Conservation (phyloP, 53 echinoderm and acorn worm genomes). For the Holothuria leucospilota region DNA sequence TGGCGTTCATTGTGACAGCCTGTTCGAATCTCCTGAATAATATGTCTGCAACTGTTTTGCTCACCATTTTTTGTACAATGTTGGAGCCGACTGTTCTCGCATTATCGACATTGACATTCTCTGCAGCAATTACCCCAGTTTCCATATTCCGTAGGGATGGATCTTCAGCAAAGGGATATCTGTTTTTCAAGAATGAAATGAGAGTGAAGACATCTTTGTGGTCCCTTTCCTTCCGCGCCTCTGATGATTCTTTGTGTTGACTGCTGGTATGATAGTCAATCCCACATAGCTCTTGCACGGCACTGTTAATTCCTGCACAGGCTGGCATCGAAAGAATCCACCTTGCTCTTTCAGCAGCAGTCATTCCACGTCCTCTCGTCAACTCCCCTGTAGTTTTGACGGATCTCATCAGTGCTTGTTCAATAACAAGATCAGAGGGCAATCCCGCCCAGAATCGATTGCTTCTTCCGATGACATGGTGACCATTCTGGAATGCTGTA, state of each 20-base stretch:
- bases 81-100: not conserved
- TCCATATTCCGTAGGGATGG: constrained; percentile 33
- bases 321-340: constrained; percentile 38
- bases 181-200: constrained; percentile 10
- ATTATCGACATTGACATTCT: constrained; percentile 35
- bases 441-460: constrained; percentile 53
- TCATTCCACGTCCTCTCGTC: constrained; percentile 36
- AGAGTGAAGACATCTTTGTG: constrained; percentile 24
- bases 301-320: constrained; percentile 37
- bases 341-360: constrained; percentile 1
- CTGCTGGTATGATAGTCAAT: constrained; percentile 36
- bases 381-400: constrained; percentile 38
- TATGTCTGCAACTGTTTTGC: constrained; percentile 12
- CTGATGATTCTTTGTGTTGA: constrained; percentile 29
- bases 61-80: constrained; percentile 38
- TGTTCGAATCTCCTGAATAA: constrained; percentile 13
- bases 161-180: constrained; percentile 52
- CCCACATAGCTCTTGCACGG: constrained; percentile 23
- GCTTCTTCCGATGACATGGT: constrained; percentile 38
- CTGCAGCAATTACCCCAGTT: constrained; percentile 37
- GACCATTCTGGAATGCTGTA: not conserved
- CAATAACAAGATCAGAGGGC: constrained; percentile 47
- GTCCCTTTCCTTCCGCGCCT: constrained; percentile 35
- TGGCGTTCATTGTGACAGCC: constrained; percentile 23
- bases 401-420: constrained; percentile 50